These are phyloP conservation scores for Cenopis cana DNA, from an alignment of 2,888 invertebrate genomes.

Conservation along the genomic window DNA sequence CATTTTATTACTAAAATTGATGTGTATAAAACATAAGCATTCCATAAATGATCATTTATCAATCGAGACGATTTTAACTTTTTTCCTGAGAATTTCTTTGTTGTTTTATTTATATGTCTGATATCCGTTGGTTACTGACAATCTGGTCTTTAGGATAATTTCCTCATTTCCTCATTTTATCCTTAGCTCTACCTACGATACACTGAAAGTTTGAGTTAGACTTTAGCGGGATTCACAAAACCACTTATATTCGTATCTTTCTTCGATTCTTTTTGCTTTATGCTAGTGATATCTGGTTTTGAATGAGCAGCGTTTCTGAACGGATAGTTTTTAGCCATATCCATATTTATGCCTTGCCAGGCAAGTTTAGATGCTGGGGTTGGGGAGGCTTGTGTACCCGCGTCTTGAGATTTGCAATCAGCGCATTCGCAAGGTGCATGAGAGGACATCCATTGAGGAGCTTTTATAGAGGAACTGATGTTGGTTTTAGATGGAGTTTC, in stretches of 20 bases:
- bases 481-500: neutral
- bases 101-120: too few relatives aligned
- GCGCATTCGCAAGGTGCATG: neutral
- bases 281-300: neutral
- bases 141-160: neutral
- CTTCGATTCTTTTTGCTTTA: neutral
- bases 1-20: neutral
- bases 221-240: slow-evolving; percentile 1
- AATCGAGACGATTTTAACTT: too few relatives aligned
- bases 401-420: neutral
- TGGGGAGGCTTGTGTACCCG: neutral
- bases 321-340: neutral
- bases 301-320: neutral
- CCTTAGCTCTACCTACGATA: neutral
- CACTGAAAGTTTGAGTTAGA: neutral
- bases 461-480: neutral
- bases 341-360: neutral
- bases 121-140: too few relatives aligned
- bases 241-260: neutral
- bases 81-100: too few relatives aligned
- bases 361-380: neutral
- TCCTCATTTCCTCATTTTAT: neutral
- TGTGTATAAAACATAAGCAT: neutral
- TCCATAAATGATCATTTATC: neutral
- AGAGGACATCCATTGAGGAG: slow-evolving; percentile 1